phyloP scores from a whole-genome alignment of 2,888 invertebrate genomes.

The Zhuqinia jingwanae region DNA sequence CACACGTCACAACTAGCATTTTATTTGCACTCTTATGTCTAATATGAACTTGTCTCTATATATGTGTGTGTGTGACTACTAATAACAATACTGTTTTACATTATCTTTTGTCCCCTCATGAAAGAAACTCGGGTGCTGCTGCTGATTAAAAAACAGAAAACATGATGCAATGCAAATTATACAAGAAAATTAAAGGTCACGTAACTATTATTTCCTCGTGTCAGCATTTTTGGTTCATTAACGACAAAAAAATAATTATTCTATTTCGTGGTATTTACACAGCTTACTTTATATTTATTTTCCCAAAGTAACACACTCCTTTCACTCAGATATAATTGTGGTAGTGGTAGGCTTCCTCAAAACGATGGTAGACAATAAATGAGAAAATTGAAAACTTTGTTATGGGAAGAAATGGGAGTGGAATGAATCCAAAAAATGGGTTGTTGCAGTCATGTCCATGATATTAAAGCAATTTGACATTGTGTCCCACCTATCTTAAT shows the following conservation, averaged over 20 bases:
- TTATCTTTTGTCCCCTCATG: constrained; percentile 32
- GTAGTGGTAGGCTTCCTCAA: too few species aligned
- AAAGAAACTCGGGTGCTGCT: neutral
- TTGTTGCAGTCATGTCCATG: too few species aligned
- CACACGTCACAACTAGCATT: neutral
- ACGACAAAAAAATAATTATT: constrained; percentile 11
- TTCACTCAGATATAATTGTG: too few species aligned
- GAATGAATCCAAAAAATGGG: too few species aligned
- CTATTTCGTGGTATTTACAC: too few species aligned
- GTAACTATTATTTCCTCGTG: constrained; percentile 52
- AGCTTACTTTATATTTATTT: too few species aligned
- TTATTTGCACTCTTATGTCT: neutral
- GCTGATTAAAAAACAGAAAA: neutral
- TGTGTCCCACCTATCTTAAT: too few species aligned
- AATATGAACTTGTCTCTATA: neutral
- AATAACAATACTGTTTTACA: constrained; percentile 42
- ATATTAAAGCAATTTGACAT: too few species aligned
- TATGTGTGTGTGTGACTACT: constrained; percentile 34
- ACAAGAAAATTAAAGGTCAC: constrained; percentile 61
- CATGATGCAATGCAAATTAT: constrained; percentile 65
- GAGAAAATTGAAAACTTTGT: too few species aligned
- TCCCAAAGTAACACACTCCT: too few species aligned
- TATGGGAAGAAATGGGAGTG: too few species aligned
- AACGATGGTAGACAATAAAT: too few species aligned
- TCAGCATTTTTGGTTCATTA: constrained; percentile 58